Conservation (phyloP, 2,888 invertebrate genomes). For the Rhagophthalmus giganteus region DNA sequence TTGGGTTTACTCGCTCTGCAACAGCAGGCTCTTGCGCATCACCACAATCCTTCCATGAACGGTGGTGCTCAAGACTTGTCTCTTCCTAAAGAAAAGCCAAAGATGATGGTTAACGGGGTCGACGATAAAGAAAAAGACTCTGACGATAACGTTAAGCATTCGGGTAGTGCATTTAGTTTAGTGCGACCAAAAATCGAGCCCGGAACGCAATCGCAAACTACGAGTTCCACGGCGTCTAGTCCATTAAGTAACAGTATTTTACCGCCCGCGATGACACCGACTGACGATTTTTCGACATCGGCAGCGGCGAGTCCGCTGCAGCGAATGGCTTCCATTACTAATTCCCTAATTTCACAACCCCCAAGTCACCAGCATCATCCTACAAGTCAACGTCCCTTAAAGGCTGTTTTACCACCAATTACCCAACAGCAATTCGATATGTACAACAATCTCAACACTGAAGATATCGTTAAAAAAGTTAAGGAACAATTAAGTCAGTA, state of each 20-base stretch:
- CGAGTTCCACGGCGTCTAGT: slow-evolving; percentile 80
- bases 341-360: slow-evolving; percentile 91
- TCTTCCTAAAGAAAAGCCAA: slow-evolving; percentile 75
- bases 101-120: slow-evolving; percentile 66
- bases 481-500: slow-evolving; percentile 94
- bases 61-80: slow-evolving; percentile 83
- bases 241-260: slow-evolving; percentile 84
- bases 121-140: slow-evolving; percentile 71
- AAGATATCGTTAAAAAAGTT: slow-evolving; percentile 95
- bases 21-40: slow-evolving; percentile 65
- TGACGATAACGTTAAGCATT: slow-evolving; percentile 74
- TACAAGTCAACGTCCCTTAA: slow-evolving; percentile 84
- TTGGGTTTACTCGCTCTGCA: slow-evolving; percentile 74
- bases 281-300: slow-evolving; percentile 76
- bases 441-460: slow-evolving; percentile 96
- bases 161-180: slow-evolving; percentile 83
- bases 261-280: slow-evolving; percentile 80
- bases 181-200: slow-evolving; percentile 84
- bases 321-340: slow-evolving; percentile 97
- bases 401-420: slow-evolving; percentile 95
- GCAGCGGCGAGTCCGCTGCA: slow-evolving; percentile 92
- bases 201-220: slow-evolving; percentile 67
- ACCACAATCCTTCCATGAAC: slow-evolving; percentile 61
- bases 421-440: slow-evolving; percentile 99
- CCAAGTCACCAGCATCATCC: slow-evolving; percentile 84